Base-by-base conservation (phyloP, 2,888 invertebrate genomes). In the Platycheirus albimanus region DNA sequence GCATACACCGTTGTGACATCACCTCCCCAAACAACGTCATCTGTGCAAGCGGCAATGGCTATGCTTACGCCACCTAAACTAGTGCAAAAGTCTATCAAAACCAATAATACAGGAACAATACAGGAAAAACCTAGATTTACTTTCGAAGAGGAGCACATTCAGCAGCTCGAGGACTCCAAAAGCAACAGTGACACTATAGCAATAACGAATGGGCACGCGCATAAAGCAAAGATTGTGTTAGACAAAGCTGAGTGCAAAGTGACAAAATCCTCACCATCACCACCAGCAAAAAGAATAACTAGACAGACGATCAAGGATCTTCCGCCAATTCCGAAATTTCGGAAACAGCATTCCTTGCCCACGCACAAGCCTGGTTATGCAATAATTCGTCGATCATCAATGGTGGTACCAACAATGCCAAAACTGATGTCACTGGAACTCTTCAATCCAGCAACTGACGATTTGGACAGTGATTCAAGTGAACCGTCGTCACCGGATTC, bases 401-500 rank as follows among this genome's bases (percentile, higher is more conserved):
- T 93, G 3, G 94, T 94, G 83, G 92, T 93, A 0, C 92, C 94
- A 19, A 94, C 93, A 0, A 91, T 95, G 70, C 96, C 96, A 0
- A 94, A 95, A 84, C 91, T 97, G 13, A 92, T 96, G 88, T 95
- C 96, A 0, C 90, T 97, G 71, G 97, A 97, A 88, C 91, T 97
- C 3, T 97, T 96, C 88, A 97, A 97, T 91, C 97, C 97, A 1
- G 97, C 96, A 88, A 96, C 95, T 5, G 97, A 97, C 88, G 97
- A 97, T 87, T 93, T 96, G 90, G 97, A 97, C 89, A 97, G 96
- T 87, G 97, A 97, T 89, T 96, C 96, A 0, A 96, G 96, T 87
- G 95, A 96, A 10, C 90, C 91, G 10, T 96, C 96, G 0, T 96
- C 97, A 0, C 96, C 97, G 1, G 96, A 96, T 88, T 96, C 96